Evolutionary conservation across 2,888 invertebrate species (phyloP).

Genomic region (Panopea generosa): DNA sequence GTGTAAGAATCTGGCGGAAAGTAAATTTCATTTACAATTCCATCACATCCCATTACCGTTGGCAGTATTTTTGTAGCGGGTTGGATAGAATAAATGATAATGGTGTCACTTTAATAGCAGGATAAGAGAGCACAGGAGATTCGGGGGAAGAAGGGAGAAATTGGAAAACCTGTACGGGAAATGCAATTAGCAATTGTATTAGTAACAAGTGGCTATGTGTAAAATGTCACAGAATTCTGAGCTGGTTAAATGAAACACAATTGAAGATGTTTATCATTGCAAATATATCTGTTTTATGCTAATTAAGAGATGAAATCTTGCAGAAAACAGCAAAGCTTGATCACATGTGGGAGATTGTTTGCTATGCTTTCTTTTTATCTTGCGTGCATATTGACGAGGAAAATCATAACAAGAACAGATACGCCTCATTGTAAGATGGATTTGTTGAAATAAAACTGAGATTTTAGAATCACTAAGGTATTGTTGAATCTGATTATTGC

Average conservation of each 20-base stretch:
- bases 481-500: too few relatives aligned
- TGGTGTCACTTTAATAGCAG: constrained; percentile 11
- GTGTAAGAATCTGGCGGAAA: neutral
- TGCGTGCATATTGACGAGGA: too few relatives aligned
- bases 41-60: constrained; percentile 6
- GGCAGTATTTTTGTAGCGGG: neutral
- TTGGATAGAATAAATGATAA: neutral
- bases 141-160: neutral
- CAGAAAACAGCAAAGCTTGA: too few relatives aligned
- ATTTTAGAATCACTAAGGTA: too few relatives aligned
- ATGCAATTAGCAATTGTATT: constrained; percentile 15
- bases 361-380: too few relatives aligned
- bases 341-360: too few relatives aligned
- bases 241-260: neutral
- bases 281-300: constrained; percentile 1
- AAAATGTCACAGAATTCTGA: neutral
- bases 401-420: too few relatives aligned
- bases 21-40: constrained; percentile 11
- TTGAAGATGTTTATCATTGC: neutral
- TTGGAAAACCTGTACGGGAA: neutral
- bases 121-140: constrained; percentile 5
- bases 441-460: too few relatives aligned
- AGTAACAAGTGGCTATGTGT: neutral
- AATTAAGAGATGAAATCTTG: too few relatives aligned
- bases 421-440: too few relatives aligned